Conservation (phyloP, 1,140 invertebrate genomes). For the Ceratosolen solmsi region DNA sequence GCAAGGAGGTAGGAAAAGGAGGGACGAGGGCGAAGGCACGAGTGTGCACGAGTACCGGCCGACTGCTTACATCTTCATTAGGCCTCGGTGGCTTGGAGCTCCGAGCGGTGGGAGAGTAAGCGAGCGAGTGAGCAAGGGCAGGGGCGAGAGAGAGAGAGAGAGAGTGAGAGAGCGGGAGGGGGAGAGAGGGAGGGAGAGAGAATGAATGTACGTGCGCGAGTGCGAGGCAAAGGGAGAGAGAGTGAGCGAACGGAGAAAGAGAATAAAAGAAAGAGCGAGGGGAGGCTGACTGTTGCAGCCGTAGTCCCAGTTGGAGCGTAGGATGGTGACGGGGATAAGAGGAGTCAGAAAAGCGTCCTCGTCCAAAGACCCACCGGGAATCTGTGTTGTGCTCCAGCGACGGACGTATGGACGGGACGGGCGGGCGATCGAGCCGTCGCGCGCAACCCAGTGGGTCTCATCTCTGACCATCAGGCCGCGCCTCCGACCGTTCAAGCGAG, state of each 20-base stretch:
- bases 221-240: slow-evolving; percentile 15
- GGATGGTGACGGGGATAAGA: slow-evolving; percentile 59
- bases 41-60: slow-evolving; percentile 60
- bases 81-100: slow-evolving; percentile 60
- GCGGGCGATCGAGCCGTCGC: slow-evolving; percentile 53
- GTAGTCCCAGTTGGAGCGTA: neutral
- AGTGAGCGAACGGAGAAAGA: slow-evolving; percentile 24
- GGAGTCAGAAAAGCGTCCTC: slow-evolving; percentile 65
- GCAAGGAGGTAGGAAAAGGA: slow-evolving; percentile 55
- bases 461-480: slow-evolving; percentile 54
- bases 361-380: slow-evolving; percentile 72
- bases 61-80: slow-evolving; percentile 75
- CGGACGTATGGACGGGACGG: slow-evolving; percentile 60
- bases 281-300: slow-evolving; percentile 27
- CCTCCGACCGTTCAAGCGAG: slow-evolving; percentile 17
- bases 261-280: slow-evolving; percentile 52
- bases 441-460: slow-evolving; percentile 71
- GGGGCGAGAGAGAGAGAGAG: slow-evolving; percentile 18
- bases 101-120: slow-evolving; percentile 52
- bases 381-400: slow-evolving; percentile 71
- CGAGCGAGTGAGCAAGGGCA: slow-evolving; percentile 33
- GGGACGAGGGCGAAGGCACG: slow-evolving; percentile 65
- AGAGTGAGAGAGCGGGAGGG: neutral
- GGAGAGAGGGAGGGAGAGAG: slow-evolving; percentile 30
- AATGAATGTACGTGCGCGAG: neutral